Base-by-base conservation (phyloP, 1,140 invertebrate genomes). In the Leptestheria dahalacensis region DNA sequence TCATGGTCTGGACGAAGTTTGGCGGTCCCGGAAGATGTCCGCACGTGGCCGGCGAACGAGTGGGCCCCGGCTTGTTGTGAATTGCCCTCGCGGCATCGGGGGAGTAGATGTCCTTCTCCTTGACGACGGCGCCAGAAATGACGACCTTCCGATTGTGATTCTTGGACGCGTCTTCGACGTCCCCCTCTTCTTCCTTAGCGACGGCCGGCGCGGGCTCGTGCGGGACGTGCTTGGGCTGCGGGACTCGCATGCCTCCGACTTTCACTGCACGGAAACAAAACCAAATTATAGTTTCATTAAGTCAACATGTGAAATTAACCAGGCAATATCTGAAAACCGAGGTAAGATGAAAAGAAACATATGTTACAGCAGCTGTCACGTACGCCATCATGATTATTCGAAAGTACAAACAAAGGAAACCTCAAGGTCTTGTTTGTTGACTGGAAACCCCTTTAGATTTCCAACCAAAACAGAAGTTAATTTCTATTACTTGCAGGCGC, bases 21-120 rank as follows among this genome's bases (percentile, higher is more conserved):
- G 33, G 33, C 33, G 33, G 33, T 6, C 33, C 33, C 6, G 33
- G 33, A 6, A 41, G 33, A 41, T 41, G 33, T 9, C 33, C 33
- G 33, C 33, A 41, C 6, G 33, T 41, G 33, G 6, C 15, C 33
- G 6, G 49, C 3, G 15, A 51, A 23, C 24, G 50, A 50, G 49
- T 52, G 18, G 48, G 58, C 15, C 33, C n/a, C 15, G 58, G 58
- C 41, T 60, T 60, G 15, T 60, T 49, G 24, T 60, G 58, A 60
- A 60, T 60, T n/a, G 58, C 58, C 48, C 23, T 60, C 12, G 58
- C 58, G 20, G 58, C 58, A 12, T 60, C 49, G 4, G 58, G 49
- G 23, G 58, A 60, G 26, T 28, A 60, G 23, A 60, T 49, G 21
- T 60, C 58, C 26, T 60, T 60, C 25, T 60, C 58, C 28, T 60